phyloP scores from a whole-genome alignment of 2,888 invertebrate species.

The Candidula unifasciata region DNA sequence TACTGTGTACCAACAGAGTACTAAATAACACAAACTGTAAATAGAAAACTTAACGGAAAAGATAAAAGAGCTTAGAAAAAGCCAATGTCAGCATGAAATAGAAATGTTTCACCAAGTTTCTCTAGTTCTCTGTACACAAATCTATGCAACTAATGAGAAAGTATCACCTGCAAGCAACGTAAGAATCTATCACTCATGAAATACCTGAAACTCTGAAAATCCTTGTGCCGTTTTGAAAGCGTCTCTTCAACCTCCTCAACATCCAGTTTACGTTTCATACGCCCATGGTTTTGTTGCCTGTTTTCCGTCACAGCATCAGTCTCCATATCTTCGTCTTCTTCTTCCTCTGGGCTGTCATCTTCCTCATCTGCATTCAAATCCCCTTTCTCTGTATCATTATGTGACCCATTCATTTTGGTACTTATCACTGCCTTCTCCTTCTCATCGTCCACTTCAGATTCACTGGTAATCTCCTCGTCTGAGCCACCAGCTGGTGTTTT shows the following conservation, averaged over 20 bases:
- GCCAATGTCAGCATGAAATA: no score
- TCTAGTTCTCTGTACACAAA: no score
- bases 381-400: background rate
- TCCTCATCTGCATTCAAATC: conserved; percentile 22
- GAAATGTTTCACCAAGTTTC: no score
- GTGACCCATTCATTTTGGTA: background rate
- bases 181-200: background rate
- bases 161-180: background rate
- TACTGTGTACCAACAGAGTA: no score
- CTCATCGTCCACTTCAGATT: conserved; percentile 61
- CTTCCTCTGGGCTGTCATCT: conserved; percentile 11
- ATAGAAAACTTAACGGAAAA: no score
- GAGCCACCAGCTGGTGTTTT: conserved; percentile 51
- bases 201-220: conserved; percentile 59
- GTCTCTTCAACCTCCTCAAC: conserved; percentile 71
- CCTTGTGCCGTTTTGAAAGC: conserved; percentile 71
- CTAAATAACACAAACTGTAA: no score
- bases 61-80: no score
- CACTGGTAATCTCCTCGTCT: conserved; percentile 74
- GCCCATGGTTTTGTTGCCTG: conserved; percentile 36
- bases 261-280: conserved; percentile 62
- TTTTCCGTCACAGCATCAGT: conserved; percentile 46
- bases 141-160: background rate
- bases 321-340: conserved; percentile 31
- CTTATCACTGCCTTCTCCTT: conserved; percentile 25